Evolutionary conservation across 2,888 invertebrate species (phyloP), one percentile per base, ranked within the genome.

Genomic region (Tortricodes alternella): DNA sequence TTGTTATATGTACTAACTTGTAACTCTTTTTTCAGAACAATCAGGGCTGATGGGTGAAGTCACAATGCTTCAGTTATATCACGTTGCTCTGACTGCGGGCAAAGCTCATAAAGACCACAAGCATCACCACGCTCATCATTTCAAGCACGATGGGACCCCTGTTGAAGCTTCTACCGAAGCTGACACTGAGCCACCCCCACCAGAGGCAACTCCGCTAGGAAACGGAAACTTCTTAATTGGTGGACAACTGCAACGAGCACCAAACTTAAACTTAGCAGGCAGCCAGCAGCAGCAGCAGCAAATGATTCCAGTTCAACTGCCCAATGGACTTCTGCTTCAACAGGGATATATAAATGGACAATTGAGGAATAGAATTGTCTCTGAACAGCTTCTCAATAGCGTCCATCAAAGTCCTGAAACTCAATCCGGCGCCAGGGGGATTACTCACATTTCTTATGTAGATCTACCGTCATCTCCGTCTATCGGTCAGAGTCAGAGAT

Each of bases 91-190:
- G 57, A 95, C 95, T 2, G 96, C 96, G 1, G 96, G 96, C 0
- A 96, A 96, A 80, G 96, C 96, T 0, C 96, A 96, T 83, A 94
- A 94, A 63, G 96, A 96, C 72, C 96, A 96, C 82, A 96, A 96
- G 73, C 96, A 96, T 73, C 96, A 96, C 74, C 96, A 96, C 80
- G 96, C 93, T 0, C 96, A 96, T 75, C 95, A 95, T 69, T 95
- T 94, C 72, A 94, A 93, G 68, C 95, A 95, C 73, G 94, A 95
- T 62, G 95, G 95, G 0, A 90, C 88, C 11, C 92, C 92, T 11
- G 78, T 94, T 9, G 93, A 93, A 7, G 91, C 93, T 2, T 83
- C 93, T 6, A 90, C 93, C 0, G 92, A 93, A 37, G 88, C 92
- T 0, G 91, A 91, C 0, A 90, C 93, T 0, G 92, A 92, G 23